Evolutionary conservation across 2,888 invertebrate species (phyloP).

Genomic region (Drosophila parthenogenetica): DNA sequence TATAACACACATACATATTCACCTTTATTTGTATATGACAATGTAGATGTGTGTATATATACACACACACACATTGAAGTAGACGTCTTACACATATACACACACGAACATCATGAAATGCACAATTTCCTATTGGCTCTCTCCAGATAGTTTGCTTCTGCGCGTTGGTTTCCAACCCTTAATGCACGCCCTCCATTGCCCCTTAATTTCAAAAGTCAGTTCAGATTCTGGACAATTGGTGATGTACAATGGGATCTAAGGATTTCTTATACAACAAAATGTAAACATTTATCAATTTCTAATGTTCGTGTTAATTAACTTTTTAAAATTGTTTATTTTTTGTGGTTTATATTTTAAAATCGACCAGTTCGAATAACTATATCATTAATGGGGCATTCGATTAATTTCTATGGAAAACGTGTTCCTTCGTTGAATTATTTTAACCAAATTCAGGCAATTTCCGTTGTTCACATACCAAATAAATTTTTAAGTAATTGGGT

Average conservation of each 20-base stretch:
- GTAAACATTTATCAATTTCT: too few relatives aligned
- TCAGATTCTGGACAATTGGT: too few relatives aligned
- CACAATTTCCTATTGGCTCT: constrained; percentile 70
- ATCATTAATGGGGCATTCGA: too few relatives aligned
- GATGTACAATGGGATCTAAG: constrained; percentile 1
- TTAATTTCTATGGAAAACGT: too few relatives aligned
- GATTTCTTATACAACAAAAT: not conserved
- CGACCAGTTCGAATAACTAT: too few relatives aligned
- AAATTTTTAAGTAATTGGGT: too few relatives aligned
- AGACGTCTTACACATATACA: constrained; percentile 20
- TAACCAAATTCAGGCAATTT: too few relatives aligned
- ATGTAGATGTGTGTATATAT: constrained; percentile 8
- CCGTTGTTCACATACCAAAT: too few relatives aligned
- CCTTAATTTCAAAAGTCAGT: constrained; percentile 27
- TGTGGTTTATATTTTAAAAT: too few relatives aligned
- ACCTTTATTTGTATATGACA: constrained; percentile 1
- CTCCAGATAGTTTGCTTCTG: constrained; percentile 60
- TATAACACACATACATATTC: constrained; percentile 13
- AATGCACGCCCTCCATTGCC: constrained; percentile 23
- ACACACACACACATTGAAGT: constrained; percentile 12
- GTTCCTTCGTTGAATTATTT: too few relatives aligned
- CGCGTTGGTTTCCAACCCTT: constrained; percentile 62
- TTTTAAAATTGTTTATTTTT: too few relatives aligned
- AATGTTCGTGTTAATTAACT: too few relatives aligned
- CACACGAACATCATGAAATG: constrained; percentile 24